Percentiles rank a stretch among this genome's conserved stretches.
phyloP scores from a whole-genome alignment of 2,113 vertebrate species.

The Corydoras maculifer region DNA sequence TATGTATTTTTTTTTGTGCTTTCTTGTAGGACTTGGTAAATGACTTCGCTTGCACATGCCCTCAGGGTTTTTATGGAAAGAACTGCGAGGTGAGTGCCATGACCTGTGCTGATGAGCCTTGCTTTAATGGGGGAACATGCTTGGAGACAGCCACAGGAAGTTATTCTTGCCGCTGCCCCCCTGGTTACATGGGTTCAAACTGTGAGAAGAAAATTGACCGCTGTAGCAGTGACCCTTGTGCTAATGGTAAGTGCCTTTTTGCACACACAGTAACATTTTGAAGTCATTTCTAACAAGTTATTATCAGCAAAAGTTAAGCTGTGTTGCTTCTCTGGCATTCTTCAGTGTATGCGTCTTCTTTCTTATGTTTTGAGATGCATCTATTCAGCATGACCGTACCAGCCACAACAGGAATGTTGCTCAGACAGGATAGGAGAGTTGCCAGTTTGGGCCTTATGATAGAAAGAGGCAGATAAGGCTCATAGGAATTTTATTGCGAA shows the following conservation, averaged over 20 bases:
- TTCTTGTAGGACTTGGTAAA: conserved; percentile 64
- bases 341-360: neutral
- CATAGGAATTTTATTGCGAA: conserved; percentile 17
- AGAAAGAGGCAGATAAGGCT: conserved; percentile 25
- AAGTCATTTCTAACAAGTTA: neutral
- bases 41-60: conserved; percentile 75
- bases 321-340: neutral
- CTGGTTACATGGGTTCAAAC: conserved; percentile 78
- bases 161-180: conserved; percentile 72
- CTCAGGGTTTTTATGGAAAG: conserved; percentile 80
- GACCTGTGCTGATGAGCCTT: conserved; percentile 76
- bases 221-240: conserved; percentile 77
- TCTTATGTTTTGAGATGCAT: conserved; percentile 35
- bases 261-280: neutral
- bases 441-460: conserved; percentile 34
- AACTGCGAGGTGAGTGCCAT: conserved; percentile 79
- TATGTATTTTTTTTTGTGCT: neutral
- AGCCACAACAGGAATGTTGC: conserved; percentile 12
- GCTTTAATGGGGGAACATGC: conserved; percentile 84
- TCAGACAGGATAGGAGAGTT: conserved; percentile 27
- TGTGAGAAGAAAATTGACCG: conserved; percentile 82
- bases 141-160: conserved; percentile 55
- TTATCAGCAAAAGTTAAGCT: conserved; percentile 4
- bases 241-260: conserved; percentile 62
- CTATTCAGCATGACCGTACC: conserved; percentile 16